Conservation (phyloP, 2,113 vertebrate species). For the Sitta europaea region DNA sequence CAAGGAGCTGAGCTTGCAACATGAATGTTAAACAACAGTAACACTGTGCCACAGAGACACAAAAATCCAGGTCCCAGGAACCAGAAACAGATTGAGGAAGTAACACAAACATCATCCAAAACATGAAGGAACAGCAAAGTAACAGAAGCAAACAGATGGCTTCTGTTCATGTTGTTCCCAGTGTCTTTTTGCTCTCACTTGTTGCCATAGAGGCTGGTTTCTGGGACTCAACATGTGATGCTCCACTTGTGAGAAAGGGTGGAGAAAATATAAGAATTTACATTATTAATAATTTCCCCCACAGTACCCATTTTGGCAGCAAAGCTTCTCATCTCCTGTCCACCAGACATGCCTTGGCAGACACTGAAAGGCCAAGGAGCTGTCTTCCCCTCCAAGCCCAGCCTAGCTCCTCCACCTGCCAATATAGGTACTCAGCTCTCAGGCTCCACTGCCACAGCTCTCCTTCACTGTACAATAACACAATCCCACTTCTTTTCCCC, state of each 20-base stretch:
- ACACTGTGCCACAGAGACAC: background rate
- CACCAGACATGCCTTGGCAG: background rate
- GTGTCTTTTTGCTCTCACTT: slow-evolving; percentile 17
- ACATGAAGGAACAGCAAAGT: slow-evolving; percentile 6
- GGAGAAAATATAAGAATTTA: background rate
- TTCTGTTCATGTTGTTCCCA: slow-evolving; percentile 5
- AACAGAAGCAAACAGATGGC: slow-evolving; percentile 51
- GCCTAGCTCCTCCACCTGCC: background rate
- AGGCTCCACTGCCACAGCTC: background rate
- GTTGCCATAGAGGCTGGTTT: slow-evolving; percentile 32
- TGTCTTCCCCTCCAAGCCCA: background rate
- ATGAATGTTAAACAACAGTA: background rate
- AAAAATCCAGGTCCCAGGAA: slow-evolving; percentile 25
- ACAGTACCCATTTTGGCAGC: background rate
- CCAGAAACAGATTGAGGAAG: slow-evolving; percentile 57
- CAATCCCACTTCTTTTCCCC: background rate
- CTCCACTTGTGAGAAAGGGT: background rate
- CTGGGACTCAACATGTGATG: background rate
- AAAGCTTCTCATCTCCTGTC: background rate
- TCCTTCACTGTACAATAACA: background rate
- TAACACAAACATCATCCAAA: slow-evolving; percentile 34
- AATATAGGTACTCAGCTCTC: background rate
- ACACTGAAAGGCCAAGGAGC: background rate
- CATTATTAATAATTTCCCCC: background rate
- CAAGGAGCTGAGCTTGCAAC: background rate